These are phyloP conservation scores for Schrankia costaestrigalis DNA, from an alignment of 2,888 invertebrate species.

Conservation along the genomic window DNA sequence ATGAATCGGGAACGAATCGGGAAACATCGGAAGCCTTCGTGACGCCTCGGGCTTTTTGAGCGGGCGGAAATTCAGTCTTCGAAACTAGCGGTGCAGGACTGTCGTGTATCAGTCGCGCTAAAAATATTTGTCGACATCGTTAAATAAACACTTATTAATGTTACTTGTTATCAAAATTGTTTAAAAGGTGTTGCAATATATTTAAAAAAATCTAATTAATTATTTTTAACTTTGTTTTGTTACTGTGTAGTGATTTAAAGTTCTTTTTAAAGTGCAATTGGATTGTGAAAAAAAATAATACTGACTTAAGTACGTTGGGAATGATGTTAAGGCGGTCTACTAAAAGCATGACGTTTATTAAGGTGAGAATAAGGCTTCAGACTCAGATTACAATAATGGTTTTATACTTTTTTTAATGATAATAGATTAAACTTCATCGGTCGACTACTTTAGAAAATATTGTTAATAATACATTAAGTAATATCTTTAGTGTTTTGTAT, in stretches of 20 bases:
- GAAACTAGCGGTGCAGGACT: constrained; percentile 36
- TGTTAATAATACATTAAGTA: constrained; percentile 1
- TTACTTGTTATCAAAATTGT: constrained; percentile 29
- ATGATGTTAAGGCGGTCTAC: constrained; percentile 56
- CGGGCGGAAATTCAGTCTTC: constrained; percentile 68
- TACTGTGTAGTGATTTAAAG: constrained; percentile 48
- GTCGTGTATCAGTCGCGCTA: constrained; percentile 38
- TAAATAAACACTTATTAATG: constrained; percentile 48
- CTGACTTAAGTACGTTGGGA: constrained; percentile 57
- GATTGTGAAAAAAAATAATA: constrained; percentile 60
- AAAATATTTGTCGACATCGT: constrained; percentile 55
- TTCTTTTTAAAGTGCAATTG: constrained; percentile 50
- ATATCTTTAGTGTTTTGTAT: too few species aligned
- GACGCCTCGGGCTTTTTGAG: constrained; percentile 49
- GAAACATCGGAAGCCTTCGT: constrained; percentile 43
- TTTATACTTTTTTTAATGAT: constrained; percentile 1
- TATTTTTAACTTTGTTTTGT: constrained; percentile 15
- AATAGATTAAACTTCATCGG: too few species aligned
- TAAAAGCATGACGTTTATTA: constrained; percentile 55
- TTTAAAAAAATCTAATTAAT: constrained; percentile 12
- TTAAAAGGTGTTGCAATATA: constrained; percentile 14
- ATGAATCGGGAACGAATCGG: constrained; percentile 57
- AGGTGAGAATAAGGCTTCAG: constrained; percentile 46
- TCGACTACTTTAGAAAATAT: too few species aligned
- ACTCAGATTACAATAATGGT: constrained; percentile 19